Evolutionary conservation across 2,888 invertebrate genomes (phyloP).

Genomic region (Parnassius apollo): DNA sequence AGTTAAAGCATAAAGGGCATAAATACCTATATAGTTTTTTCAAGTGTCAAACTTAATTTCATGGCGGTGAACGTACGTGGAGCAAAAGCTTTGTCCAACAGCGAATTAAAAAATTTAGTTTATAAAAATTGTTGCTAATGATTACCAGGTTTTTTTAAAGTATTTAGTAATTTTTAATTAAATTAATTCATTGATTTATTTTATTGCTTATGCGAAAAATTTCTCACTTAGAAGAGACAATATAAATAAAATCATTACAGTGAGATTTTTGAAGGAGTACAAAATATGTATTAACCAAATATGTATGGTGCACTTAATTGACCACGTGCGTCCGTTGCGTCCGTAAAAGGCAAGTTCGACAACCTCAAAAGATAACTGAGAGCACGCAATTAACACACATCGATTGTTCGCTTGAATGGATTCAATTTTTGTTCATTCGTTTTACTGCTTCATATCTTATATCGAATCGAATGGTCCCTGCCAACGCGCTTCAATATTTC

Average conservation of each 20-base stretch:
- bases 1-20: no score
- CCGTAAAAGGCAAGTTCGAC: conserved; percentile 57
- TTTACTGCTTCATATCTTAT: conserved; percentile 5
- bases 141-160: no score
- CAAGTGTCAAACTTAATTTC: no score
- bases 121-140: no score
- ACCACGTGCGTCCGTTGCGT: conserved; percentile 38
- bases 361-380: conserved; percentile 56
- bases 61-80: no score
- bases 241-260: neutral
- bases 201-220: no score
- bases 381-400: conserved; percentile 61
- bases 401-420: conserved; percentile 55
- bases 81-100: no score
- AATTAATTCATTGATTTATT: no score
- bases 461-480: conserved; percentile 3
- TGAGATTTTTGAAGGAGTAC: neutral
- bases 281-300: conserved; percentile 15
- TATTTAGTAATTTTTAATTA: no score
- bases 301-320: conserved; percentile 38
- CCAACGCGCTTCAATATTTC: conserved; percentile 4
- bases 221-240: neutral
- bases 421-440: conserved; percentile 19
- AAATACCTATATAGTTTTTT: no score
- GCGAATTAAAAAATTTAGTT: no score